A percentile compares a stretch with the other conserved stretches of the same genome.
These are phyloP conservation scores for Congeria kusceri DNA, from an alignment of 2,888 invertebrate species.

Conservation along the genomic window DNA sequence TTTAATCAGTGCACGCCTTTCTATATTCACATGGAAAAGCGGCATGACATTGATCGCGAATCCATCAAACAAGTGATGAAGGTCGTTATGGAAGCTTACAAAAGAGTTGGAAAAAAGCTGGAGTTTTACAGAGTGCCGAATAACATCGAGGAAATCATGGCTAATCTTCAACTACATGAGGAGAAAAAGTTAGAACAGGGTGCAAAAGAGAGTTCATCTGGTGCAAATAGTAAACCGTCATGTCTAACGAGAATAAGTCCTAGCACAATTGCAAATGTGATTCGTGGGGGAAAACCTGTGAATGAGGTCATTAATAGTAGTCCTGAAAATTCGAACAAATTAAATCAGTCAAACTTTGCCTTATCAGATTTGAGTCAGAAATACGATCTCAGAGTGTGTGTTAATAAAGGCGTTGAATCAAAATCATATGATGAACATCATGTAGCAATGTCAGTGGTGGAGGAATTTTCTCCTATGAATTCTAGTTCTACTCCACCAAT, in stretches of 20 bases:
- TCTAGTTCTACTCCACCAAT: not conserved
- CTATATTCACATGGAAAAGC: slow-evolving; percentile 61
- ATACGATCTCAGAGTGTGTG: too few relatives aligned
- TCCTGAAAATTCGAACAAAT: not conserved
- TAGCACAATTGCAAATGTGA: not conserved
- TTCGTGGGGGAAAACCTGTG: not conserved
- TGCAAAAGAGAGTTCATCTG: not conserved
- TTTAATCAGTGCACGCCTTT: slow-evolving; percentile 63
- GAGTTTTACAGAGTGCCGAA: not conserved
- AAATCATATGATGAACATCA: too few relatives aligned
- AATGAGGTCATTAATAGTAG: not conserved
- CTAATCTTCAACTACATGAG: not conserved
- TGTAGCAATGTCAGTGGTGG: not conserved
- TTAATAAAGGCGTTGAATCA: too few relatives aligned
- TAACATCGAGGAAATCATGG: slow-evolving; percentile 5
- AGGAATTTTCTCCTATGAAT: not conserved
- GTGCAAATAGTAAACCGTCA: not conserved
- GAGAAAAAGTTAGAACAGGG: not conserved
- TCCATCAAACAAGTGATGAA: slow-evolving; percentile 43
- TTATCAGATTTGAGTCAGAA: not conserved
- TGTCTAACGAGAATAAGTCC: not conserved
- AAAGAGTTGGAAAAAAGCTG: slow-evolving; percentile 28
- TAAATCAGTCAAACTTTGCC: not conserved
- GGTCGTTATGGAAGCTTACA: slow-evolving; percentile 34
- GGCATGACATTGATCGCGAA: slow-evolving; percentile 42